These are phyloP conservation scores for Pagetopsis macropterus DNA, from an alignment of 2,797 vertebrate species.

Conservation along the genomic window DNA sequence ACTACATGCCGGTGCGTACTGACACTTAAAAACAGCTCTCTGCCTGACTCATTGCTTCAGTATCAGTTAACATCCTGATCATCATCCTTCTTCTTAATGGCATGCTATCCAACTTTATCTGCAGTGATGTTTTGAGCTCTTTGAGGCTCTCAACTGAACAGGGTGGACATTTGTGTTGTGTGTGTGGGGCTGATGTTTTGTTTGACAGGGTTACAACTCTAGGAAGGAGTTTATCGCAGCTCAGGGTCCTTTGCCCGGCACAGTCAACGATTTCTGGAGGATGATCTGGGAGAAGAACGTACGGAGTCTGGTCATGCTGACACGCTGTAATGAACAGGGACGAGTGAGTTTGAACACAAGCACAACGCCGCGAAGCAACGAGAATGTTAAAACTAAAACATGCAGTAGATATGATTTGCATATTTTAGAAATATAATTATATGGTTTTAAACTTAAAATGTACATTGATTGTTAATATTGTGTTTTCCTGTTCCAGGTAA, in stretches of 20 bases:
- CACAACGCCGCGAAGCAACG: neutral
- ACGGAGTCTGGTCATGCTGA: constrained; percentile 93
- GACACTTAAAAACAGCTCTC: constrained; percentile 36
- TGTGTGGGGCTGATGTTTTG: constrained; percentile 27
- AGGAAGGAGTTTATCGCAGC: constrained; percentile 94
- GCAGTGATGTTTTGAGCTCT: neutral
- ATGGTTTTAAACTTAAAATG: neutral
- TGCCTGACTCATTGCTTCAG: constrained; percentile 37
- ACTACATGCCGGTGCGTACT: constrained; percentile 91
- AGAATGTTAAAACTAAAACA: neutral
- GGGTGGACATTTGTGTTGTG: constrained; percentile 14
- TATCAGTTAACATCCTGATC: constrained; percentile 22
- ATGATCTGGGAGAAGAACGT: constrained; percentile 97
- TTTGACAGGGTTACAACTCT: constrained; percentile 89
- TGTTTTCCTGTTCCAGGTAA: constrained; percentile 75
- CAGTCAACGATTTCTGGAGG: constrained; percentile 94
- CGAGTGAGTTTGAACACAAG: constrained; percentile 84
- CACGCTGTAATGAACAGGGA: constrained; percentile 94
- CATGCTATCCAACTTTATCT: constrained; percentile 3
- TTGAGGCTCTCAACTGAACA: neutral
- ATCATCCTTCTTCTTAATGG: constrained; percentile 19
- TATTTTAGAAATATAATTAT: neutral
- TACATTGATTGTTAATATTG: neutral
- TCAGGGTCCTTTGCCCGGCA: constrained; percentile 93
- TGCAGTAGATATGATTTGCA: neutral